Conservation (phyloP, 1,140 invertebrate genomes). For the Drosophila virilis region DNA sequence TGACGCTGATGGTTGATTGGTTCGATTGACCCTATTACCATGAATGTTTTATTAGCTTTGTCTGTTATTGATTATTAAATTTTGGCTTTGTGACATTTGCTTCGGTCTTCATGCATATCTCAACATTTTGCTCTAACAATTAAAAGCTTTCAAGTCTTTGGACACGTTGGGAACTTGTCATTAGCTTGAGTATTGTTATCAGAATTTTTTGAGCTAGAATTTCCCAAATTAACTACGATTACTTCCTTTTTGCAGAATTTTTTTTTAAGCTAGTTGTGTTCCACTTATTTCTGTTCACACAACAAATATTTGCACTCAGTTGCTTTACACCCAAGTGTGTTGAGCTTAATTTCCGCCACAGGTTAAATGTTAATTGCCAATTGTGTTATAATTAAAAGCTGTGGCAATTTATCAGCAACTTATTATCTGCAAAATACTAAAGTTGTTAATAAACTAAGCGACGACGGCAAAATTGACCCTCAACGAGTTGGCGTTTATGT, state of each 20-base stretch:
- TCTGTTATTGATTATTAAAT: constrained; percentile 65
- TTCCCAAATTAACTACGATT: constrained; percentile 30
- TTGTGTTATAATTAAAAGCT: constrained; percentile 66
- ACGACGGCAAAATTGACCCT: constrained; percentile 24
- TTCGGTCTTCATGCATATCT: constrained; percentile 38
- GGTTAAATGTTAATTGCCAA: constrained; percentile 74
- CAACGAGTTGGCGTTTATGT: constrained; percentile 11
- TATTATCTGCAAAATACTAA: constrained; percentile 24
- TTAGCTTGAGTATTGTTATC: constrained; percentile 18
- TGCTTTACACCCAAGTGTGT: constrained; percentile 6
- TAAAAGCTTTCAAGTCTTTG: not conserved
- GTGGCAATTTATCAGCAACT: constrained; percentile 49
- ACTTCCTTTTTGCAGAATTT: constrained; percentile 50
- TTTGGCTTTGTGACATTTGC: constrained; percentile 73
- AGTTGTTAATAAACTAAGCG: constrained; percentile 26
- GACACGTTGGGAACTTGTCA: not conserved
- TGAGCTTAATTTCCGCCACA: constrained; percentile 55
- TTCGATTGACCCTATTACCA: constrained; percentile 69
- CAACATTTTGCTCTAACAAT: constrained; percentile 1
- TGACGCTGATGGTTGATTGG: constrained; percentile 32
- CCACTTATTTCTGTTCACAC: not conserved
- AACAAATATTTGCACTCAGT: constrained; percentile 40
- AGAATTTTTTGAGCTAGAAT: not conserved
- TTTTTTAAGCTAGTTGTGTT: too few species aligned
- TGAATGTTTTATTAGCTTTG: constrained; percentile 46